Percentiles rank a stretch among this genome's conserved stretches.
Conservation (phyloP, 1,140 invertebrate genomes). For the Nebria ingens region DNA sequence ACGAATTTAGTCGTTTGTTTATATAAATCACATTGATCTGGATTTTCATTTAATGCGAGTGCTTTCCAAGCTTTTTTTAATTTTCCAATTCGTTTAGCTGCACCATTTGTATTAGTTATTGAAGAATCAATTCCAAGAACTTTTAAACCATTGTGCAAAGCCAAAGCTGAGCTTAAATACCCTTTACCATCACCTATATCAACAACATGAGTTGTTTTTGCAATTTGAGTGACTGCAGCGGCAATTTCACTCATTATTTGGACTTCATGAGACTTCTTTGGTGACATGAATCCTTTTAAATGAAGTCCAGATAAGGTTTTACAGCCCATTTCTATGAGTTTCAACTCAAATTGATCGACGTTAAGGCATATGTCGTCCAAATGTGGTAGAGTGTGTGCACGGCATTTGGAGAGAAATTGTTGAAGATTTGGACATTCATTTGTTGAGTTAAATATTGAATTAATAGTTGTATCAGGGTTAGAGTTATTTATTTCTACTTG, state of each 20-base stretch:
- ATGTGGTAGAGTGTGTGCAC: constrained; percentile 26
- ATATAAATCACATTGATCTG: constrained; percentile 24
- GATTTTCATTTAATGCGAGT: constrained; percentile 21
- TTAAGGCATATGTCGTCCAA: constrained; percentile 35
- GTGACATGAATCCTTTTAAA: constrained; percentile 56
- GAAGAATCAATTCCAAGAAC: constrained; percentile 73
- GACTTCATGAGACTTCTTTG: constrained; percentile 79
- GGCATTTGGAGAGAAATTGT: background rate
- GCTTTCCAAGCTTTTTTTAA: constrained; percentile 43
- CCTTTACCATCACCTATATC: constrained; percentile 83
- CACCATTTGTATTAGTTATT: constrained; percentile 48
- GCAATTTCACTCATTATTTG: constrained; percentile 38
- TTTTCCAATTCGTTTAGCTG: constrained; percentile 47
- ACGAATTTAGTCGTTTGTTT: constrained; percentile 39
- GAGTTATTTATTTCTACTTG: constrained; percentile 40
- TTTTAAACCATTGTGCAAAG: constrained; percentile 55
- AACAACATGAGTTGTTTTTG: constrained; percentile 44
- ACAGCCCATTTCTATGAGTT: constrained; percentile 31
- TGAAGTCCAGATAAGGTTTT: constrained; percentile 21
- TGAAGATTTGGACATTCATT: background rate
- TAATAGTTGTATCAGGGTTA: no score
- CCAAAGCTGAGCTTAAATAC: constrained; percentile 64
- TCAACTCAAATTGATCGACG: constrained; percentile 30
- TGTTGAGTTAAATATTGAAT: background rate
- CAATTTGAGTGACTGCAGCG: constrained; percentile 28